Evolutionary conservation across 2,888 invertebrate genomes (phyloP), one percentile per base, ranked within the genome.

Genomic region (Sabatieria punctata): DNA sequence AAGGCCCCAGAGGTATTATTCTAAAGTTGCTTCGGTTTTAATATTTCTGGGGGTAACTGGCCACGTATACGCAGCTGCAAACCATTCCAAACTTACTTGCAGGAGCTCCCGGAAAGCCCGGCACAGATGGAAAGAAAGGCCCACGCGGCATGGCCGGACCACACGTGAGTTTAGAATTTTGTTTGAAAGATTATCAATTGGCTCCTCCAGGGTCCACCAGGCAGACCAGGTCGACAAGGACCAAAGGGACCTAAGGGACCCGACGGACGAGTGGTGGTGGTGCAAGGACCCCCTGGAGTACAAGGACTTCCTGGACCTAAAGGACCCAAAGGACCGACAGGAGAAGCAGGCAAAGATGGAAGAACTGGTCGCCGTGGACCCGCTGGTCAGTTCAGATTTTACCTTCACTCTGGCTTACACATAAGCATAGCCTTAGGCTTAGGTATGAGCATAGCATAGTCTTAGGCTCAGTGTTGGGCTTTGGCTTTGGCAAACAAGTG

Each of bases 91-190:
- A n/a, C 15, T 6, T 6, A 30, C 30, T 15, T 11, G 8, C 8
- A 6, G 57, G 57, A 52, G 51, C 55, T 18, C 54, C 57, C 38
- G 57, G 57, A 51, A 48, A 51, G 15, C 55, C 54, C 26, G 61
- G 61, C 50, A 55, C 59, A 45, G 60, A 61, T 46, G 61, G 61
- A 52, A 49, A 54, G 47, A 56, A 59, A 11, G 60, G 60, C 50
- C 59, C 60, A 40, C 57, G 58, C 30, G 61, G 61, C 44, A 62
- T 61, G 61, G 54, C 53, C 30, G 30, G 8, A 11, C 30, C 8
- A 8, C 30, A 15, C 15, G 30, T 15, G 30, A 30, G 15, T 30
- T 30, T 15, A 30, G 8, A 8, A 15, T 11, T 15, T 8, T 8
- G 30, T 30, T 8, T 11, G 8, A 30, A 8, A 11, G 30, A 30